These are phyloP conservation scores for Clarias gariepinus DNA, from an alignment of 2,113 vertebrate genomes.

Conservation along the genomic window DNA sequence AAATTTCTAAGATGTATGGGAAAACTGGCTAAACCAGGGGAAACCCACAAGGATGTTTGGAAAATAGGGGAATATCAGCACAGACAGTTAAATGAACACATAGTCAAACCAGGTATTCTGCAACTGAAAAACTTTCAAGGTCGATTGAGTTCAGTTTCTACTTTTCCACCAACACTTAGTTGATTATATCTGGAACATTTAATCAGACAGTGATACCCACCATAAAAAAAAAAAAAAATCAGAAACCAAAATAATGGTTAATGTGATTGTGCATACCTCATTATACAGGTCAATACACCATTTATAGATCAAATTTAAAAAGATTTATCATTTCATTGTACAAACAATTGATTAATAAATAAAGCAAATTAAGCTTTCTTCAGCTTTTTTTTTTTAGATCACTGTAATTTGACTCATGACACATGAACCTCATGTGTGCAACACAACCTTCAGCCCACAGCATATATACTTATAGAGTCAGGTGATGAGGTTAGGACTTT, in stretches of 20 bases:
- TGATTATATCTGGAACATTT: conserved; percentile 3
- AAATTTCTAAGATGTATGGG: neutral
- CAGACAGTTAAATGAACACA: neutral
- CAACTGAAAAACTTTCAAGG: neutral
- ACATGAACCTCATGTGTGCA: neutral
- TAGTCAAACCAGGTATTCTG: neutral
- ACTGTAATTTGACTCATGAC: neutral
- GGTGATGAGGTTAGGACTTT: neutral
- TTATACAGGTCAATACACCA: conserved; percentile 2
- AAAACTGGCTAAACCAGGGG: neutral
- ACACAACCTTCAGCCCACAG: neutral
- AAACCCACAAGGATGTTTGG: neutral
- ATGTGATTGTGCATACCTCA: neutral
- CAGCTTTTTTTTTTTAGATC: neutral
- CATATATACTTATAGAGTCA: neutral
- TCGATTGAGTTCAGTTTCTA: conserved; percentile 52
- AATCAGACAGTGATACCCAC: conserved; percentile 9
- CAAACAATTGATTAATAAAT: neutral
- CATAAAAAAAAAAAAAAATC: too few relatives aligned
- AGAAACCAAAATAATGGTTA: neutral
- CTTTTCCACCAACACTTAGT: conserved; percentile 36
- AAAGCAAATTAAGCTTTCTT: neutral
- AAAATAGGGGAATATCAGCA: neutral
- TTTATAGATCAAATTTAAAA: neutral
- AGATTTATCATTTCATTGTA: conserved; percentile 5